Conservation (phyloP, 2,888 invertebrate species). For the Tiliacea aurago region DNA sequence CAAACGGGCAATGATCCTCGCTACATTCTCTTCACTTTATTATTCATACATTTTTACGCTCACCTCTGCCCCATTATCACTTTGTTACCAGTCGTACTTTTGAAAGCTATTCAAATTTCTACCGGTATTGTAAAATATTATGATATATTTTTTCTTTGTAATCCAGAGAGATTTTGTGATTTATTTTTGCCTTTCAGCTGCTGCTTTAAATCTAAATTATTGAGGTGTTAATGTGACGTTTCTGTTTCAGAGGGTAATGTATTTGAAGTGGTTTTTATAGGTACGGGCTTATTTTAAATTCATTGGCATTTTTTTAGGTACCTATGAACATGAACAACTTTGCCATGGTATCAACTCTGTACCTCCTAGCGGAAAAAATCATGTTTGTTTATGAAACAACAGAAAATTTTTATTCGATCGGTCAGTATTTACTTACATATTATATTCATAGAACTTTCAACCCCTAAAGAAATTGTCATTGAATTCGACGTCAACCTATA, state of each 20-base stretch:
- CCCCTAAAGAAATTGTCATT: background rate
- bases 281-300: background rate
- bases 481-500: background rate
- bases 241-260: background rate
- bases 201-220: conserved; percentile 19
- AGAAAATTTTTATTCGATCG: background rate
- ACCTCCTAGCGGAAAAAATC: background rate
- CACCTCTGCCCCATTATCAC: conserved; percentile 33
- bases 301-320: background rate
- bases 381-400: background rate
- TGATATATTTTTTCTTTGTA: conserved; percentile 31
- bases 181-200: conserved; percentile 31
- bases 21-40: conserved; percentile 28
- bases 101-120: conserved; percentile 48
- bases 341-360: background rate
- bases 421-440: background rate
- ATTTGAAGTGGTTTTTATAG: background rate
- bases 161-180: conserved; percentile 23
- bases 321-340: background rate
- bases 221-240: conserved; percentile 4
- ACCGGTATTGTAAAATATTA: conserved; percentile 40
- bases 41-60: conserved; percentile 60
- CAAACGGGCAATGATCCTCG: conserved; percentile 31
- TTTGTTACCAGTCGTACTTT: conserved; percentile 42
- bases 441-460: background rate